phyloP scores from a whole-genome alignment of 2,888 invertebrate species.

The Pterostichus madidus region DNA sequence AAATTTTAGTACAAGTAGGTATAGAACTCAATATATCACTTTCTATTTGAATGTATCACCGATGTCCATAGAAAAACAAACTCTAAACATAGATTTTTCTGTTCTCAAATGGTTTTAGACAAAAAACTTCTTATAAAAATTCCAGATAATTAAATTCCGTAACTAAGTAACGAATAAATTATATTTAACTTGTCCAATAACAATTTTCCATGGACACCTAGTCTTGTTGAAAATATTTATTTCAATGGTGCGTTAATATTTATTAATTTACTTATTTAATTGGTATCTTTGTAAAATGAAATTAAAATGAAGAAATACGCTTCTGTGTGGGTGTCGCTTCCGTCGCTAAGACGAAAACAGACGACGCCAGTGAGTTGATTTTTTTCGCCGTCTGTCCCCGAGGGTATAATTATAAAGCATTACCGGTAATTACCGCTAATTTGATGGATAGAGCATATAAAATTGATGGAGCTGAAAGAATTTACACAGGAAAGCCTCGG shows the following conservation, averaged over 20 bases:
- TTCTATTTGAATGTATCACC: no score
- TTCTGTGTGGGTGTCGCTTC: constrained; percentile 2
- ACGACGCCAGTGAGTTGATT: constrained; percentile 45
- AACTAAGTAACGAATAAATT: no score
- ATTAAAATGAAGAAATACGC: constrained; percentile 11
- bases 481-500: constrained; percentile 53
- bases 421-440: constrained; percentile 66
- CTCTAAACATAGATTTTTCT: no score
- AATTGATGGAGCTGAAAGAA: constrained; percentile 66
- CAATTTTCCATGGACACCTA: no score
- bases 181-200: no score
- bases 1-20: no score
- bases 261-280: background rate
- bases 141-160: no score
- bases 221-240: no score
- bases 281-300: background rate
- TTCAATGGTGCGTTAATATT: background rate
- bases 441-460: constrained; percentile 66
- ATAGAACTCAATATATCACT: no score
- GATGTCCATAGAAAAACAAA: no score
- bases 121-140: no score
- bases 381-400: constrained; percentile 53
- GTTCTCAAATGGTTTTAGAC: no score
- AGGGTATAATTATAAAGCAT: constrained; percentile 65
- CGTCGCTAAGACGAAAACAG: constrained; percentile 56